Evolutionary conservation across 2,888 invertebrate genomes (phyloP).

Genomic region (Lycia hirtaria): DNA sequence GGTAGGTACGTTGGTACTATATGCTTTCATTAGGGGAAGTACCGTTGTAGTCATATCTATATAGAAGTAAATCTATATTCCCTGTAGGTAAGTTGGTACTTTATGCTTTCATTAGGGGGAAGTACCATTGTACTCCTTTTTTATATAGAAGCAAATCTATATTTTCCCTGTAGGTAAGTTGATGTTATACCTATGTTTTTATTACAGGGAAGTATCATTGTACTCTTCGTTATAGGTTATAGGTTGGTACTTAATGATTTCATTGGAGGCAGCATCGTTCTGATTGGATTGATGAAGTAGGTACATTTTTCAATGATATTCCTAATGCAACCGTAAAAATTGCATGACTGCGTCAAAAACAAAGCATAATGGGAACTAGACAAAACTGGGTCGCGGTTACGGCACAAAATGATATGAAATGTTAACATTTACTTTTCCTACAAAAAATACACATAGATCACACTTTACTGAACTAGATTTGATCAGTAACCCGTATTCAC

Average conservation of each 20-base stretch:
- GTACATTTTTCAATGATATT: background rate
- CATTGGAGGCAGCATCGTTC: background rate
- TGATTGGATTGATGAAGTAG: background rate
- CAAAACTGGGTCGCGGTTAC: conserved; percentile 16
- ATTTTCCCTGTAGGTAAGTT: background rate
- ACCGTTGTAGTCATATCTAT: background rate
- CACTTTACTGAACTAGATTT: background rate
- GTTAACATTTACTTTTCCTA: background rate
- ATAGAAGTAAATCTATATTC: background rate
- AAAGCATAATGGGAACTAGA: background rate
- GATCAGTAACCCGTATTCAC: background rate
- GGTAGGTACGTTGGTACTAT: background rate
- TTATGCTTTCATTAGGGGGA: too few species aligned
- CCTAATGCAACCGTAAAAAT: too few species aligned
- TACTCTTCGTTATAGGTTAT: background rate
- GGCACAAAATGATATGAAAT: conserved; percentile 21
- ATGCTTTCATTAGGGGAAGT: background rate
- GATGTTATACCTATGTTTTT: background rate
- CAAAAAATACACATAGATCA: background rate
- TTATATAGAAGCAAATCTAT: background rate
- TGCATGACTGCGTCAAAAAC: background rate
- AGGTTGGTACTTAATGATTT: background rate
- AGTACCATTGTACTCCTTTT: too few species aligned
- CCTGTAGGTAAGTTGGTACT: too few species aligned
- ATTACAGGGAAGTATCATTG: background rate